phyloP scores from a whole-genome alignment of 2,113 vertebrate species.

The Perognathus longimembris region DNA sequence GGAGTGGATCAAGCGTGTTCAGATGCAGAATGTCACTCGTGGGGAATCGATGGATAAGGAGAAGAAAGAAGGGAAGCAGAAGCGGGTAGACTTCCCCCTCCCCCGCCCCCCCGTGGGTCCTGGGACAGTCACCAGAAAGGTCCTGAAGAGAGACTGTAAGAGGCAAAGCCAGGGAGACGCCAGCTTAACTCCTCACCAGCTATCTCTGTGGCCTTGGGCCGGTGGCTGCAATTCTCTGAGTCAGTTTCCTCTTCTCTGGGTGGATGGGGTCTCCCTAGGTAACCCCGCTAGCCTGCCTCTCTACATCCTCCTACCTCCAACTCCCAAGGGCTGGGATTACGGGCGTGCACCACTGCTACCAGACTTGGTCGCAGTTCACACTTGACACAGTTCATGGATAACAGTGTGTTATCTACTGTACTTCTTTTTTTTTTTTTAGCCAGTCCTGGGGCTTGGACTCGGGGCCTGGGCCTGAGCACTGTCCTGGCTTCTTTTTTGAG shows the following conservation, averaged over 20 bases:
- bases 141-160: background rate
- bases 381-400: background rate
- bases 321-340: too few relatives aligned
- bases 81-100: background rate
- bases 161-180: background rate
- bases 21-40: constrained; percentile 23
- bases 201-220: background rate
- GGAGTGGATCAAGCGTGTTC: background rate
- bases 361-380: too few relatives aligned
- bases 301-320: too few relatives aligned
- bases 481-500: too few relatives aligned
- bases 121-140: background rate
- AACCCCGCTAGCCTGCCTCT: too few relatives aligned
- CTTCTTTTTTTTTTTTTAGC: too few relatives aligned
- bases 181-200: background rate
- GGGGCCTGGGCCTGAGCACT: too few relatives aligned
- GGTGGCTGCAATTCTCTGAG: background rate
- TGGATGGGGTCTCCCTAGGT: too few relatives aligned
- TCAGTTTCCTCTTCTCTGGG: background rate
- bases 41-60: background rate
- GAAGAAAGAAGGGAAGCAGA: constrained; percentile 10
- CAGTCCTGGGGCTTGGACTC: too few relatives aligned
- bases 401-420: too few relatives aligned
- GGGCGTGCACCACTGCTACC: too few relatives aligned
- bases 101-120: too few relatives aligned